Evolutionary conservation across 2,113 vertebrate species (phyloP).

Genomic region (Bothrops jararaca): DNA sequence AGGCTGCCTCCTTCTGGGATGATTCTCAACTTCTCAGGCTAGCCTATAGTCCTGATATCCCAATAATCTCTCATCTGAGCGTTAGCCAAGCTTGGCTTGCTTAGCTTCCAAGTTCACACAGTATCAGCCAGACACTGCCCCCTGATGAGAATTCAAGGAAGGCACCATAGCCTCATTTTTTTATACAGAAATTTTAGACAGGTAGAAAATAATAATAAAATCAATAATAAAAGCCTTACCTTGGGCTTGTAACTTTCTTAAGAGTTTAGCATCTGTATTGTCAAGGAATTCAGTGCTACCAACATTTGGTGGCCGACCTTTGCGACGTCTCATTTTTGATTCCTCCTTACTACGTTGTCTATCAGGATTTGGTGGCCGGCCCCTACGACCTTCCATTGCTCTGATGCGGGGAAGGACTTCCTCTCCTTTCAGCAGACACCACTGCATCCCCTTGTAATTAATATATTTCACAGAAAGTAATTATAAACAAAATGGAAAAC

Average conservation of each 20-base stretch:
- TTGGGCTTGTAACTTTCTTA: conserved; percentile 92
- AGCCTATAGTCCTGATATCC: not conserved
- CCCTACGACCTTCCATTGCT: conserved; percentile 87
- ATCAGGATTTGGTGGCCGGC: conserved; percentile 75
- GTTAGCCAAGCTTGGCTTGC: not conserved
- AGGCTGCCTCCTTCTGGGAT: not conserved
- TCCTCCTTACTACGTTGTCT: conserved; percentile 74
- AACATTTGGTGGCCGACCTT: conserved; percentile 76
- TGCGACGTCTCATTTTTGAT: conserved; percentile 68
- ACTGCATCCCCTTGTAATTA: conserved; percentile 86
- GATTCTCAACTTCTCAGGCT: not conserved
- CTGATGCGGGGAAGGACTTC: conserved; percentile 82
- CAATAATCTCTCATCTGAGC: not conserved
- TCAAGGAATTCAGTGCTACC: conserved; percentile 75
- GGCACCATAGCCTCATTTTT: not conserved
- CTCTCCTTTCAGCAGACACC: conserved; percentile 86
- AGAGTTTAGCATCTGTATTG: conserved; percentile 76
- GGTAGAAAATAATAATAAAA: not conserved
- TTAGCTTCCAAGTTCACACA: not conserved
- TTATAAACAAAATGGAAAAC: conserved; percentile 47
- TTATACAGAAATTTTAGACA: not conserved
- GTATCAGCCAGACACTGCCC: not conserved
- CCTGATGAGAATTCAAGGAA: not conserved
- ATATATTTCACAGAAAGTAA: conserved; percentile 59
- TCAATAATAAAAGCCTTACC: conserved; percentile 63